Evolutionary conservation across 1,140 invertebrate genomes (phyloP), one percentile per base, ranked within the genome.

Genomic region (Drosophila nasuta): DNA sequence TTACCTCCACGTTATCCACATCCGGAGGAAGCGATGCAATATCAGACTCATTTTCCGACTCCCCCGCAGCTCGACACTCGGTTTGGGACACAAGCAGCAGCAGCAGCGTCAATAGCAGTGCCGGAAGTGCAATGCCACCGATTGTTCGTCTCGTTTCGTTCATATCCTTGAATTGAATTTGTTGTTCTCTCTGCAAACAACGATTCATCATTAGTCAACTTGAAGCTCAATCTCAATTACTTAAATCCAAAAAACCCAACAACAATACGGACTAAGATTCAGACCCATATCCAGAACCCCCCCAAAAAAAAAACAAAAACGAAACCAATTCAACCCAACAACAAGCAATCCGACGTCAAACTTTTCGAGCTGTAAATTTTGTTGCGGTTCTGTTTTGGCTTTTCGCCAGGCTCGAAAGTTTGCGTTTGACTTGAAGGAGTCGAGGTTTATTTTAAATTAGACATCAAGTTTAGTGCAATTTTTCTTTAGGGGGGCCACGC

Each of bases 1-100:
- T 41, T 78, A 91, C 90, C 85, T 91, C 90, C 17, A 91, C 76
- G 76, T 91, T 91, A 70, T 91, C 90, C 13, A 69, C 69, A 77
- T 83, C 68, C 52, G 73, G 82, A 28, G 82, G 81, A 33, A 88
- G 56, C 5, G 73, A 15, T 64, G 56, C 68, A 48, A 63, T 51
- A 10, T 87, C 87, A 41, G 52, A 48, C 13, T 81, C 82, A 58
- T 76, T 77, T 1, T 89, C 81, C 1, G 45, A 25, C 3, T 89
- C 81, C 1, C 35, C 38, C 5, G 72, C 51, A 2, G 79, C 66
- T 17, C 59, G 75, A 77, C 54, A 43, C 28, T 30, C 25, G 6
- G 66, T 45, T 17, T 60, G 81, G 13, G 65, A 52, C 25, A 62
- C 65, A 17, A 63, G 33, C 17, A 75, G n/a, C 30, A 89, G 72